phyloP scores from a whole-genome alignment of 2,113 vertebrate genomes.

The Dascyllus trimaculatus region DNA sequence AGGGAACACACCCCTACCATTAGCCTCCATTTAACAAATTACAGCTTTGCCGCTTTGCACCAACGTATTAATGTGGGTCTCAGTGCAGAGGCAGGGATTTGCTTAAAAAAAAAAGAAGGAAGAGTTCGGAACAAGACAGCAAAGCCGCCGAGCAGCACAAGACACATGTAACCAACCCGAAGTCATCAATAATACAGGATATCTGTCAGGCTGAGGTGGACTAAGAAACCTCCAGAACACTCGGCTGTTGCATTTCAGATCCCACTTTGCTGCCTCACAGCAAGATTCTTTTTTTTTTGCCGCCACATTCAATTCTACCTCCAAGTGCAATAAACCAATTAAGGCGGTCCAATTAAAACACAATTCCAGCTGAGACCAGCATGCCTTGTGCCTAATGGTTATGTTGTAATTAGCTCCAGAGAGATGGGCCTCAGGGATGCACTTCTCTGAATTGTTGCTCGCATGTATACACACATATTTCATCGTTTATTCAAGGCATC shows the following conservation, averaged over 20 bases:
- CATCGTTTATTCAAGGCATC: conserved; percentile 44
- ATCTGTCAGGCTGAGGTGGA: conserved; percentile 39
- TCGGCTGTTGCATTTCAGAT: conserved; percentile 35
- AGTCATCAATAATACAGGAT: conserved; percentile 50
- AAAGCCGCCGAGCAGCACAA: conserved; percentile 14
- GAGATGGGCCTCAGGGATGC: conserved; percentile 73
- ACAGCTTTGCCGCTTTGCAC: conserved; percentile 62
- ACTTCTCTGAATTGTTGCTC: conserved; percentile 44
- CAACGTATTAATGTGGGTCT: conserved; percentile 55
- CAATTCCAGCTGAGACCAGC: conserved; percentile 82
- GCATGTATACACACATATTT: conserved; percentile 41
- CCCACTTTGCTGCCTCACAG: conserved; percentile 53
- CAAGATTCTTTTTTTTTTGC: conserved; percentile 47
- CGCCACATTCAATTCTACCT: conserved; percentile 69
- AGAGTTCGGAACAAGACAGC: conserved; percentile 20
- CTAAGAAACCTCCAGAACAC: conserved; percentile 20
- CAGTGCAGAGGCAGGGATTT: conserved; percentile 30
- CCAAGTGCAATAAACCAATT: conserved; percentile 83
- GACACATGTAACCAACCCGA: conserved; percentile 28
- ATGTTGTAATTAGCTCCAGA: conserved; percentile 82
- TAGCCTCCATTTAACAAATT: conserved; percentile 75
- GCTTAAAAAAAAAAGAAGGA: conserved; percentile 18
- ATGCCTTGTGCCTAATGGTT: conserved; percentile 78
- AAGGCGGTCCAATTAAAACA: conserved; percentile 84
- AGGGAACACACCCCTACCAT: conserved; percentile 65